A percentile compares a stretch with the other conserved stretches of the same genome.
These are phyloP conservation scores for Willowsia nigromaculata DNA, from an alignment of 2,888 invertebrate species.

Conservation along the genomic window DNA sequence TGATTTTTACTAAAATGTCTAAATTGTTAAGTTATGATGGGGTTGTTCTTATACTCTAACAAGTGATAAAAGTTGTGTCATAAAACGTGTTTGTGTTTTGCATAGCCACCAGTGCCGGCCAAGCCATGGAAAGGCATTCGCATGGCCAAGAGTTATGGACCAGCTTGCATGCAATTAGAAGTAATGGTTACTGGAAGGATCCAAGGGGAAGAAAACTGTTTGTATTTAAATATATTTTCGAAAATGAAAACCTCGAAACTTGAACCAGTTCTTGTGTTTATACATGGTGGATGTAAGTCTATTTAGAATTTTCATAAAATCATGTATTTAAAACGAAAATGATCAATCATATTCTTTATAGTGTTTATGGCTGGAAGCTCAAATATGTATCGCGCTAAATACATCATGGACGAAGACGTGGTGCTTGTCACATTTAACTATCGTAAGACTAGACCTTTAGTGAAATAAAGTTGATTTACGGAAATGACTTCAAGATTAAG, in stretches of 20 bases:
- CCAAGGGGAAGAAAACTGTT: constrained; percentile 61
- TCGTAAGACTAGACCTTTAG: too few relatives aligned
- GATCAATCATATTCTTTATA: background rate
- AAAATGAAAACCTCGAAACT: background rate
- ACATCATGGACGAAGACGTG: constrained; percentile 70
- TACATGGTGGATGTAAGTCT: constrained; percentile 57
- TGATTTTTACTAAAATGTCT: background rate
- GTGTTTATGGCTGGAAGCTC: constrained; percentile 64
- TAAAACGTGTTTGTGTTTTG: background rate
- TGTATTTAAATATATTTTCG: constrained; percentile 54
- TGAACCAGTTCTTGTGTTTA: constrained; percentile 35
- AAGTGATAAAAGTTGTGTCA: background rate
- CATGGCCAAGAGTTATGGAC: constrained; percentile 63
- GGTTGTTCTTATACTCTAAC: background rate
- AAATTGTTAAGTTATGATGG: background rate
- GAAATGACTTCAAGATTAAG: too few relatives aligned
- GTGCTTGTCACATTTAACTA: constrained; percentile 72
- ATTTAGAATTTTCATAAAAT: too few relatives aligned
- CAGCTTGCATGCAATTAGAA: constrained; percentile 71
- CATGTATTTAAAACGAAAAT: too few relatives aligned
- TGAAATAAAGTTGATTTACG: too few relatives aligned
- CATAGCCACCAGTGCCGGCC: constrained; percentile 68
- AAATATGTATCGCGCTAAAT: constrained; percentile 63
- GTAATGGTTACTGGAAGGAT: constrained; percentile 61
- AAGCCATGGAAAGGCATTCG: constrained; percentile 71